phyloP scores from a whole-genome alignment of 2,888 invertebrate species.

The Zygogramma bicolorata region DNA sequence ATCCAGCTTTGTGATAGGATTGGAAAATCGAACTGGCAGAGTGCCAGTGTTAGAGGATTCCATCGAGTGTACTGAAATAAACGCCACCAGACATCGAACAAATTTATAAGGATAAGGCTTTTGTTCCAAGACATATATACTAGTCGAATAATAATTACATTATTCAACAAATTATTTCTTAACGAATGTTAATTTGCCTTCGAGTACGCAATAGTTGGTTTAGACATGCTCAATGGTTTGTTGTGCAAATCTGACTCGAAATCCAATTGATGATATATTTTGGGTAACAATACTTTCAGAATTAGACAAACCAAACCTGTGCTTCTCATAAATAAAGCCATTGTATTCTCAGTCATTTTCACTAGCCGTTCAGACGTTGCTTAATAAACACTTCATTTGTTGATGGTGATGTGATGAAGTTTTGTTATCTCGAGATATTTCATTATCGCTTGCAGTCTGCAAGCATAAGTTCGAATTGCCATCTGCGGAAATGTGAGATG shows the following conservation, averaged over 20 bases:
- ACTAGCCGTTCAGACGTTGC: background rate
- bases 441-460: background rate
- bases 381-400: background rate
- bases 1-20: slow-evolving; percentile 3
- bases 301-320: background rate
- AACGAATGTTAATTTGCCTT: too few relatives aligned
- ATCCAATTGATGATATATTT: background rate
- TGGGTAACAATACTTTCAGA: background rate
- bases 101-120: background rate
- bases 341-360: background rate
- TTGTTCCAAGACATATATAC: background rate
- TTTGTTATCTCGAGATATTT: background rate
- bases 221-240: background rate
- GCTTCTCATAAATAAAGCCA: background rate
- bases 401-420: background rate
- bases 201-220: too few relatives aligned
- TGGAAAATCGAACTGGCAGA: slow-evolving; percentile 39
- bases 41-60: slow-evolving; percentile 45
- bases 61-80: slow-evolving; percentile 46
- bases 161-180: background rate
- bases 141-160: background rate
- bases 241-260: background rate
- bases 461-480: background rate
- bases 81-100: slow-evolving; percentile 31
- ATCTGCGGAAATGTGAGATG: background rate